Conservation (phyloP, 2,888 invertebrate genomes). For the Tillus elongatus region DNA sequence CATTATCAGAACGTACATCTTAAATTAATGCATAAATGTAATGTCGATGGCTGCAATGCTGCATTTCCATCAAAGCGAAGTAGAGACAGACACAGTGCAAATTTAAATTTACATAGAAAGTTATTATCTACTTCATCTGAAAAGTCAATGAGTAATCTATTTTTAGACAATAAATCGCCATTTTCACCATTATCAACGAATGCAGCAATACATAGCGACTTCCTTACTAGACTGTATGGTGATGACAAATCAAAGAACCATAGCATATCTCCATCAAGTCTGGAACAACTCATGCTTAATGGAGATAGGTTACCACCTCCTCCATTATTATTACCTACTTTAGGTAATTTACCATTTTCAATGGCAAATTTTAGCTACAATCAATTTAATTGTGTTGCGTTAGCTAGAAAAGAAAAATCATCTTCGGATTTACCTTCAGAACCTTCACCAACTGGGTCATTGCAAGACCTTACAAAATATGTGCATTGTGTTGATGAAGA, state of each 20-base stretch:
- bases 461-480: slow-evolving; percentile 34
- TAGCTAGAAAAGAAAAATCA: slow-evolving; percentile 38
- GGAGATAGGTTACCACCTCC: slow-evolving; percentile 48
- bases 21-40: slow-evolving; percentile 92
- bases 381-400: slow-evolving; percentile 40
- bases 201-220: slow-evolving; percentile 65
- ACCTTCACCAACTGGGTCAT: slow-evolving; percentile 43
- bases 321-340: slow-evolving; percentile 51
- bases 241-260: slow-evolving; percentile 56
- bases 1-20: slow-evolving; percentile 95
- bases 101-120: slow-evolving; percentile 84
- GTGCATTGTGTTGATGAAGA: slow-evolving; percentile 60
- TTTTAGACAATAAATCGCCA: slow-evolving; percentile 44
- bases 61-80: slow-evolving; percentile 89
- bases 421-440: slow-evolving; percentile 47
- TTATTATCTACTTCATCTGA: slow-evolving; percentile 64
- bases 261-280: slow-evolving; percentile 41
- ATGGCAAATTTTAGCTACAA: slow-evolving; percentile 37
- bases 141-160: slow-evolving; percentile 40
- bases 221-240: slow-evolving; percentile 68
- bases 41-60: slow-evolving; percentile 88
- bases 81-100: slow-evolving; percentile 86
- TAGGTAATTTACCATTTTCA: slow-evolving; percentile 49
- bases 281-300: slow-evolving; percentile 43
- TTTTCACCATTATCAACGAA: slow-evolving; percentile 51